Evolutionary conservation across 2,888 invertebrate genomes (phyloP), one percentile per base, ranked within the genome.

Genomic region (Antheraea yamamai): DNA sequence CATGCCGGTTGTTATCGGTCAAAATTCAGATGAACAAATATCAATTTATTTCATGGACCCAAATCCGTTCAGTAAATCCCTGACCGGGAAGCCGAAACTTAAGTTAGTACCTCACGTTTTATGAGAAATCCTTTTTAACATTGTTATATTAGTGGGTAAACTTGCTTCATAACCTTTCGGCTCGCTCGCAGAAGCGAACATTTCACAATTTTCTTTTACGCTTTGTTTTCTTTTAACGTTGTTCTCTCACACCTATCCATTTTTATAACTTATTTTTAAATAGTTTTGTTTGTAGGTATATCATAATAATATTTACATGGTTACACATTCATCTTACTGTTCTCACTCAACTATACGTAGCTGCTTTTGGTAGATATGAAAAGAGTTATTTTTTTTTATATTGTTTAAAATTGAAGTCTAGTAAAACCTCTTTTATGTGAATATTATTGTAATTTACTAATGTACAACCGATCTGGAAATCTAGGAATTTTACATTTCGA

Each of bases 31-130:
- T 30, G 92, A 95, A 79, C 88, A 95, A 79, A 87, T 96, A 71
- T 86, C 90, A 7, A 85, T 95, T 35, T 96, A 95, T 79, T 90
- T 92, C 71, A 95, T 95, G 84, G 96, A 96, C 81, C 95, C 96
- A 0, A 95, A 95, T 75, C 94, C 95, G 61, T 96, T 96, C 79
- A 85, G 89, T 64, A 96, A 96, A 84, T 96, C 96, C 0, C 82
- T 96, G 72, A 96, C 95, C 73, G 96, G 96, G 52, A 96, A 95
- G 79, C 96, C 96, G 1, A 95, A 96, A 84, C 83, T 96, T 2
- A 96, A 96, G 96, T 96, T 88, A 88, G 91, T 88, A 78, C 47
- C 75, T n/a, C 18, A 7, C 8, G 7, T 66, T 35, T 8, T 20
- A n/a, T 72, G 39, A 39, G 26, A 64, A 70, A 70, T 39, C 70